phyloP scores from a whole-genome alignment of 2,113 vertebrate species.

The Oplegnathus fasciatus region DNA sequence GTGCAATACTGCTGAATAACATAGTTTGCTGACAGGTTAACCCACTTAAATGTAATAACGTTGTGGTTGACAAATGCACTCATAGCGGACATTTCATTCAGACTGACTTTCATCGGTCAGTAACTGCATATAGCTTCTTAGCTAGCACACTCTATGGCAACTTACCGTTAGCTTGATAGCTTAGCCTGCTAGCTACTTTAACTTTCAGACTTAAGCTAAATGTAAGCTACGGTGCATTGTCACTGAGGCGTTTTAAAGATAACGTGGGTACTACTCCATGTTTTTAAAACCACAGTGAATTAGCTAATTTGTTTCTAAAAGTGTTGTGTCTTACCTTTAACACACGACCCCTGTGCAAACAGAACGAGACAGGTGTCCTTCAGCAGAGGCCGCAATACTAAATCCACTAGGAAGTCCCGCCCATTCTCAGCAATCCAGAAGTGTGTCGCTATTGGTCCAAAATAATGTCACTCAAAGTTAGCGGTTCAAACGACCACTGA shows the following conservation, averaged over 20 bases:
- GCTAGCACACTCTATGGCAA: slow-evolving; percentile 1
- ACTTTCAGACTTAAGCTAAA: not conserved
- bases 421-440: accelerated
- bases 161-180: slow-evolving; percentile 36
- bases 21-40: not conserved
- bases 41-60: accelerated
- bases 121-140: not conserved
- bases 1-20: accelerated
- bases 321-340: slow-evolving; percentile 67
- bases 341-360: slow-evolving; percentile 37
- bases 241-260: not conserved
- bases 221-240: too few relatives aligned
- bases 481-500: accelerated
- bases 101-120: slow-evolving; percentile 27
- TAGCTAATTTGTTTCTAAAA: accelerated
- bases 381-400: slow-evolving; percentile 75
- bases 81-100: not conserved
- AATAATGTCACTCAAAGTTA: not conserved
- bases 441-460: slow-evolving; percentile 13
- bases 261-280: accelerated
- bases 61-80: accelerated
- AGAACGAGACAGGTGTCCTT: slow-evolving; percentile 79
- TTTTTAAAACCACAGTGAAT: accelerated
- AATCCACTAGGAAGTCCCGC: slow-evolving; percentile 72
- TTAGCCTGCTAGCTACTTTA: slow-evolving; percentile 24